Evolutionary conservation across 2,888 invertebrate genomes (phyloP).

Genomic region (Entomobrya multifasciata): DNA sequence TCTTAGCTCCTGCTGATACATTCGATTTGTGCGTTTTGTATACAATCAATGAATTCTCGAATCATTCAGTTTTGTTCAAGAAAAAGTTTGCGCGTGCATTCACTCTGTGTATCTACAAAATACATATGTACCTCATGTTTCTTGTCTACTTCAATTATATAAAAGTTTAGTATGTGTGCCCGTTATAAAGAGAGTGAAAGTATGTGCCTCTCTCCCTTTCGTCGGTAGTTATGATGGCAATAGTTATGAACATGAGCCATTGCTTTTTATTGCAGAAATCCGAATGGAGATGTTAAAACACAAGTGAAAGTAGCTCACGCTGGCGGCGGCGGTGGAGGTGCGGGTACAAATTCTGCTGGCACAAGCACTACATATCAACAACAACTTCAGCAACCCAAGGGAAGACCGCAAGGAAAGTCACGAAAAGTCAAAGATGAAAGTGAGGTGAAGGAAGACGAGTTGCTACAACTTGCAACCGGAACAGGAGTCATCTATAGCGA

Average conservation of each 20-base stretch:
- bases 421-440: conserved; percentile 68
- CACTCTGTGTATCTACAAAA: too few relatives aligned
- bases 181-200: neutral
- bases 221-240: conserved; percentile 21
- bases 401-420: conserved; percentile 58
- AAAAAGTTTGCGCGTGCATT: neutral
- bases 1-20: neutral
- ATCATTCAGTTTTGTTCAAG: neutral
- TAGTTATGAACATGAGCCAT: conserved; percentile 59
- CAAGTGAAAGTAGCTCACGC: conserved; percentile 62
- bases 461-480: conserved; percentile 49
- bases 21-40: neutral
- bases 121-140: too few relatives aligned
- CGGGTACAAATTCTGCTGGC: conserved; percentile 41
- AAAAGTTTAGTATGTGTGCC: conserved; percentile 8
- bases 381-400: conserved; percentile 41
- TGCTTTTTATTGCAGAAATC: conserved; percentile 86
- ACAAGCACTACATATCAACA: conserved; percentile 51
- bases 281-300: conserved; percentile 85
- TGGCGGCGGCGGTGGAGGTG: neutral
- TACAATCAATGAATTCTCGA: neutral
- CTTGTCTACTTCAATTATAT: conserved; percentile 17
- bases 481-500: conserved; percentile 54
- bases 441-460: conserved; percentile 60
- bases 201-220: neutral